Conservation (phyloP, 2,797 vertebrate genomes). For the Poecilia picta region DNA sequence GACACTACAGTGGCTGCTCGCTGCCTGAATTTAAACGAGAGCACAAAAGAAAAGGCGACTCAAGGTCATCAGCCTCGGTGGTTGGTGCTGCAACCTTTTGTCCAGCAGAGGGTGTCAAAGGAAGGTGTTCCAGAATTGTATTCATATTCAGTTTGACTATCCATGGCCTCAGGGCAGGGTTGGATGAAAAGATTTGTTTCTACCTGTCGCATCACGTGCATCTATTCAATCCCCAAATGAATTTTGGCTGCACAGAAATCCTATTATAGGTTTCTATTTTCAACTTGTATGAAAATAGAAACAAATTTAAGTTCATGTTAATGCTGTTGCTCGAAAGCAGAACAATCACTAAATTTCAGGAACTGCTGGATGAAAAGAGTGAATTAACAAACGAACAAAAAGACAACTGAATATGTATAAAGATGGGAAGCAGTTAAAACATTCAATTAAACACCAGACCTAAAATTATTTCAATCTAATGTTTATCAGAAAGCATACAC, state of each 20-base stretch:
- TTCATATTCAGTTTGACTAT: not conserved
- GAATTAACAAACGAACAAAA: not conserved
- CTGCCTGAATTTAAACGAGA: not conserved
- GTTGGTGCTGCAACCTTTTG: slow-evolving; percentile 9
- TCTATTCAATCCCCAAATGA: not conserved
- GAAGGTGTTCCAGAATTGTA: not conserved
- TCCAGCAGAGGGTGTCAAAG: slow-evolving; percentile 68
- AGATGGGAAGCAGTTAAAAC: not conserved
- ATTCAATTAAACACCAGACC: not conserved
- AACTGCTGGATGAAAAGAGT: not conserved
- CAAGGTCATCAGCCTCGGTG: not conserved
- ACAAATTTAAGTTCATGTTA: not conserved
- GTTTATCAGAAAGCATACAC: not conserved
- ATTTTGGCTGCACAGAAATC: not conserved
- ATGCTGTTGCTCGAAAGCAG: not conserved
- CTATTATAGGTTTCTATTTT: not conserved
- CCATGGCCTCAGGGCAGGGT: slow-evolving; percentile 10
- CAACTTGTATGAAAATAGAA: not conserved
- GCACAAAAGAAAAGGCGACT: not conserved
- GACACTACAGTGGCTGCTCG: not conserved
- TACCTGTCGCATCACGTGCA: not conserved
- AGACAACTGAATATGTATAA: not conserved
- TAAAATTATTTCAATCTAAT: not conserved
- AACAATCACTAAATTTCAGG: not conserved
- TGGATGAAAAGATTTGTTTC: not conserved